Evolutionary conservation across 1,140 invertebrate species (phyloP), one percentile per base, ranked within the genome.

Genomic region (Hylyphantes graminicola): DNA sequence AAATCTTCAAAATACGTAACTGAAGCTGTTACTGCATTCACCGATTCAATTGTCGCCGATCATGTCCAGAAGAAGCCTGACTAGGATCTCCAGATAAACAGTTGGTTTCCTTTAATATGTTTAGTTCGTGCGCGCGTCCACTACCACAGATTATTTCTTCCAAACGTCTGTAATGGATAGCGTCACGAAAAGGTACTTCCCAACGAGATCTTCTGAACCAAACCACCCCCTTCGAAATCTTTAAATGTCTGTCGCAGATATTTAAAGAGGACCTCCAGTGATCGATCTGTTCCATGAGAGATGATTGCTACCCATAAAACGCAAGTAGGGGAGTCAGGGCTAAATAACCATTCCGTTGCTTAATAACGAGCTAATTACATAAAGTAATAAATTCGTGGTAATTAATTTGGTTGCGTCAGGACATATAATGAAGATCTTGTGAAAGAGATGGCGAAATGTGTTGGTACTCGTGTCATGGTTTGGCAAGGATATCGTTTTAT

Each of bases 301-400:
- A 61, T 65, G 67, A 78, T 78, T 78, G 63, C 76, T 19, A n/a
- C 11, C 59, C 76, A 67, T 78, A 64, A 65, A 64, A 78, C 76
- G 53, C 76, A 78, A 78, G 65, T 65, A 78, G 67, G 67, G 48
- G 48, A 51, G 63, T 65, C 50, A 50, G 50, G 76, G 76, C 35
- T 76, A 76, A 76, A 76, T 76, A 65, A 78, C 61, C 76, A 65
- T 65, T 64, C 51, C 76, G 48, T 12, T 65, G 76, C 76, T 78
- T 78, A 78, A 65, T 78, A 78, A 78, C 76, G 76, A 78, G 76
- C 76, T 78, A 78, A 78, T 78, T 78, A 78, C 19, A 67, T 78
- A 67, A 67, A 78, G 59, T 78, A 67, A 78, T 78, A 78, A 64
- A 67, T 64, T 17, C 35, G 65, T 51, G 54, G 76, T 78, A 78